Percentiles rank a stretch among this genome's conserved stretches.
Evolutionary conservation across 37 sponge, comb jelly and placozoan genomes (phyloP).

Genomic region (Cliona cf. orientalis): DNA sequence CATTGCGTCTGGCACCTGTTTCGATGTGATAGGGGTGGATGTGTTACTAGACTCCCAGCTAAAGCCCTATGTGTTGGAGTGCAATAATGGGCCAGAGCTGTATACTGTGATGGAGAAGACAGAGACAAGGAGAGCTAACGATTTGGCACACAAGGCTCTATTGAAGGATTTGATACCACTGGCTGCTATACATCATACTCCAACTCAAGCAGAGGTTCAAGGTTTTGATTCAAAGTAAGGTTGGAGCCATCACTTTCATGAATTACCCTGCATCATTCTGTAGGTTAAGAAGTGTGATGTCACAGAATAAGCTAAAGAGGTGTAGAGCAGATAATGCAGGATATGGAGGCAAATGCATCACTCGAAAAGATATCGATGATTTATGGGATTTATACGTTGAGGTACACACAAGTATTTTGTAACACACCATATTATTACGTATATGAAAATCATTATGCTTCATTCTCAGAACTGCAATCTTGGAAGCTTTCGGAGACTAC

Average conservation of each 20-base stretch:
- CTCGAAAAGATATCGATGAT: constrained; percentile 27
- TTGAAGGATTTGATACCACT: constrained; percentile 82
- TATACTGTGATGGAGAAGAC: constrained; percentile 65
- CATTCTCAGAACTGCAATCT: constrained; percentile 27
- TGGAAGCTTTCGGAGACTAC: constrained; percentile 31
- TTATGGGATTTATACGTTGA: constrained; percentile 68
- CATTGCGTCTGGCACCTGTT: constrained; percentile 73
- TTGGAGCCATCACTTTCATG: background rate
- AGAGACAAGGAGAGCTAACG: constrained; percentile 77
- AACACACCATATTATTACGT: background rate
- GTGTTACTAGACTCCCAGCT: constrained; percentile 69
- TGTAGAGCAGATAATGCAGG: constrained; percentile 52
- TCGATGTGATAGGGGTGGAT: constrained; percentile 89
- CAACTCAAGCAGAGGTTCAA: background rate
- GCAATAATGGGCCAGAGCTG: constrained; percentile 90
- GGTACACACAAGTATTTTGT: constrained; percentile 30
- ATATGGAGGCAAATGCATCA: constrained; percentile 67
- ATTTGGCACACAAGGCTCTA: constrained; percentile 85
- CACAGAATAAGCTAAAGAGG: constrained; percentile 3
- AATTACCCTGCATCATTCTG: background rate
- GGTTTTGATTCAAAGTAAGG: constrained; percentile 45
- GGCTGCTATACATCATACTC: constrained; percentile 23
- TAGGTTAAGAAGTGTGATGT: background rate
- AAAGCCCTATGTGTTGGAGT: constrained; percentile 71
- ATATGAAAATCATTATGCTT: background rate